Evolutionary conservation across 2,888 invertebrate species (phyloP), one percentile per base, ranked within the genome.

Genomic region (Tetranychus piercei): DNA sequence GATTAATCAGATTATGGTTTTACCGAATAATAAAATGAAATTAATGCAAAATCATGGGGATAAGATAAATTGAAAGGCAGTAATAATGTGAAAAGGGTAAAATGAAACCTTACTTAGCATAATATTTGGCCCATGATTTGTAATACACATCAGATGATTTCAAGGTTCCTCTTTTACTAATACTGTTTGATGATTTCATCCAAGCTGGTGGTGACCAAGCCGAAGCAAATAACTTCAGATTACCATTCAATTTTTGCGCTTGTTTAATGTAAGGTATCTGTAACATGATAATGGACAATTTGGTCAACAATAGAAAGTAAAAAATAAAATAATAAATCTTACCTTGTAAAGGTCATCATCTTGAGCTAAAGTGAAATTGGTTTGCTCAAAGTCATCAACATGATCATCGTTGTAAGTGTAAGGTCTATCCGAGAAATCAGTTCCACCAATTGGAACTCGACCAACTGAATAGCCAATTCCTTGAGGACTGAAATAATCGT

Each of bases 381-480:
- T 44, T 22, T 76, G 66, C 15, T 77, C 70, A 72, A 70, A 44
- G 71, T 77, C 77, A 45, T 74, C 65, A 78, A 79, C 80, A 88
- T 88, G 85, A 79, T 88, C 85, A 79, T 88, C 85, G 80, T 89
- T 89, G 81, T 92, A 92, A 0, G 92, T 88, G 84, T 94, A 94
- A 0, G 87, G 85, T 72, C 85, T 86, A 0, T 88, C 87, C 0
- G 94, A 94, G 82, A 94, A 94, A 82, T 94, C 94, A 74, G 87
- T 87, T 9, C 93, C 92, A 1, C 87, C 94, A 76, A 94, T 90
- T 0, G 94, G 90, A 7, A 92, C 87, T 67, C 94, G 85, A 72
- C 89, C 88, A 78, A 93, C 81, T 79, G 87, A 89, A 82, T 92
- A 94, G 77, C 88, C 88, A 75, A 90, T 76, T 79, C 81, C 81